phyloP scores from a whole-genome alignment of 2,797 vertebrate species.

The Garrulus glandarius region DNA sequence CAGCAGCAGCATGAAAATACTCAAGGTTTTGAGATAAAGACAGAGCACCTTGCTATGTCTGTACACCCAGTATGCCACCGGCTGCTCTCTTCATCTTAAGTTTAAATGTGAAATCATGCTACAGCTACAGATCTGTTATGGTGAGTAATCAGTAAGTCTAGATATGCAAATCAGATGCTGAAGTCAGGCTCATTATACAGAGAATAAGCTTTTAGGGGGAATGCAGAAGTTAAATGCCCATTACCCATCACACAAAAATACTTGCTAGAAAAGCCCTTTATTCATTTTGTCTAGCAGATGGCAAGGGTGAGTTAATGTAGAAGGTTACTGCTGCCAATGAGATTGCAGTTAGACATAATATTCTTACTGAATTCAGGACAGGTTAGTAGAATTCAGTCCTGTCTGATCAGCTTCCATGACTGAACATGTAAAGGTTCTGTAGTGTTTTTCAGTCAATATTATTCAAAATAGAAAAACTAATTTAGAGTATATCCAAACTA shows the following conservation, averaged over 20 bases:
- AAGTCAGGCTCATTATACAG: neutral
- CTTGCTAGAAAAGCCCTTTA: neutral
- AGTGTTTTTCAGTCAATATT: neutral
- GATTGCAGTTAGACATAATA: neutral
- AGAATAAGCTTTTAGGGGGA: neutral
- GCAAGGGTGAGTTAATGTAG: neutral
- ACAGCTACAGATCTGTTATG: neutral
- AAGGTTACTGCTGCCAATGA: neutral
- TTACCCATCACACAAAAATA: neutral
- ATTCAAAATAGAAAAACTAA: neutral
- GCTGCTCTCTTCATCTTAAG: neutral
- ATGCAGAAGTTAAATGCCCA: neutral
- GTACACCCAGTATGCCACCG: neutral
- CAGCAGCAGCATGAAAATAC: neutral
- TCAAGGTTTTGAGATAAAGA: neutral
- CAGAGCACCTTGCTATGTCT: neutral
- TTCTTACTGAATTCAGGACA: neutral
- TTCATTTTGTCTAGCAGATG: neutral
- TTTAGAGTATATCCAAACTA: neutral
- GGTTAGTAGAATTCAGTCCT: neutral
- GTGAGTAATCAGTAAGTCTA: neutral
- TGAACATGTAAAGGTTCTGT: neutral
- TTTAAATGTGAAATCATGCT: neutral
- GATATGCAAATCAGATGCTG: neutral
- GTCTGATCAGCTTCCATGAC: neutral